Conservation (phyloP, 1,140 invertebrate species). For the Drosophila hydei region DNA sequence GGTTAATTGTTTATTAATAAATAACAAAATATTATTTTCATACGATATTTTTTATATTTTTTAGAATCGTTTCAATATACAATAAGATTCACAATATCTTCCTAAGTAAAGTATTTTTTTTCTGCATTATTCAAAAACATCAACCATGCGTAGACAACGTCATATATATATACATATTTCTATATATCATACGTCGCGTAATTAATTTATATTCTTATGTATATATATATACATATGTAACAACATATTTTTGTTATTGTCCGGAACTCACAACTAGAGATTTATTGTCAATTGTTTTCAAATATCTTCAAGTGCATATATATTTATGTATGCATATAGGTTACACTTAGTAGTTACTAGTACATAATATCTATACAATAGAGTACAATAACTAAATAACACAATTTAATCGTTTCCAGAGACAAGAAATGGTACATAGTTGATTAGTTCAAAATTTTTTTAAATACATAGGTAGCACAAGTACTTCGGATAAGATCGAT, state of each 20-base stretch:
- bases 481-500: conserved; percentile 45
- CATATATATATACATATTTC: conserved; percentile 14
- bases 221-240: conserved; percentile 16
- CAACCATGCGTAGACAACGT: conserved; percentile 72
- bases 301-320: background rate
- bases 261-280: conserved; percentile 48
- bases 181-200: conserved; percentile 8
- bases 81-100: conserved; percentile 48
- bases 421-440: no score
- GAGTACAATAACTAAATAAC: background rate
- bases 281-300: conserved; percentile 38
- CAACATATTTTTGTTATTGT: conserved; percentile 53
- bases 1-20: background rate
- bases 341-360: background rate
- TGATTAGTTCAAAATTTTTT: no score
- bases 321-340: background rate
- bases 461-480: conserved; percentile 22
- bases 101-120: conserved; percentile 32
- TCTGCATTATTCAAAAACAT: conserved; percentile 44
- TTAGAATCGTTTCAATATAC: conserved; percentile 50
- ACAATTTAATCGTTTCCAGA: background rate
- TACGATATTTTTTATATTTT: conserved; percentile 33
- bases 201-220: background rate
- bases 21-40: background rate
- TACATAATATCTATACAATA: background rate